These are phyloP conservation scores for Teinopalpus imperialis DNA, from an alignment of 2,888 invertebrate species.

Conservation along the genomic window DNA sequence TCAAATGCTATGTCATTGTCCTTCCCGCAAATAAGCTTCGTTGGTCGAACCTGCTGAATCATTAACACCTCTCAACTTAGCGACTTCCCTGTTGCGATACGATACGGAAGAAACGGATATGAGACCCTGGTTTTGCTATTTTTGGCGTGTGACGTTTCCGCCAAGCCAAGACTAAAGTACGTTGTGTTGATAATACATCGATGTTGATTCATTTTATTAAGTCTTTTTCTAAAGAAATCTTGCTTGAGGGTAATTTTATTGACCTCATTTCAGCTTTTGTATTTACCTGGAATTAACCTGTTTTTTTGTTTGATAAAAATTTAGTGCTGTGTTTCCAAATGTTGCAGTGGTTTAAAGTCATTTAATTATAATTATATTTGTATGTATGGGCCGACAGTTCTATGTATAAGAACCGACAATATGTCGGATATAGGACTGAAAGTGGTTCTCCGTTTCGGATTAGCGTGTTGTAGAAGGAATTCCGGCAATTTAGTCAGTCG, in stretches of 20 bases:
- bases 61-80: constrained; percentile 33
- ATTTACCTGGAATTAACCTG: constrained; percentile 53
- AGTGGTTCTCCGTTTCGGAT: too few relatives aligned
- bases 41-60: constrained; percentile 44
- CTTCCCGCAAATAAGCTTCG: constrained; percentile 47
- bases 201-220: constrained; percentile 33
- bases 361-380: constrained; percentile 1
- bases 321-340: constrained; percentile 38
- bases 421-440: not conserved
- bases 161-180: constrained; percentile 21
- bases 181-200: constrained; percentile 1
- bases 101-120: constrained; percentile 57
- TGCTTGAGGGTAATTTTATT: constrained; percentile 45
- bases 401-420: constrained; percentile 9
- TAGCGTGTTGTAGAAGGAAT: not conserved
- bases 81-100: constrained; percentile 54
- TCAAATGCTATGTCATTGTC: constrained; percentile 73
- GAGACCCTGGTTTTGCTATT: constrained; percentile 73
- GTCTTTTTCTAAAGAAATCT: constrained; percentile 35
- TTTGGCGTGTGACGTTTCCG: constrained; percentile 67
- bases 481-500: constrained; percentile 13
- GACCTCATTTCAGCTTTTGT: constrained; percentile 45
- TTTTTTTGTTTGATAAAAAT: constrained; percentile 35
- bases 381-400: not conserved
- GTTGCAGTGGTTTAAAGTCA: too few relatives aligned